Percentiles rank a stretch among this genome's conserved stretches.
Conservation (phyloP, 35 echinoderm and acorn worm genomes). For the Diadema setosum region DNA sequence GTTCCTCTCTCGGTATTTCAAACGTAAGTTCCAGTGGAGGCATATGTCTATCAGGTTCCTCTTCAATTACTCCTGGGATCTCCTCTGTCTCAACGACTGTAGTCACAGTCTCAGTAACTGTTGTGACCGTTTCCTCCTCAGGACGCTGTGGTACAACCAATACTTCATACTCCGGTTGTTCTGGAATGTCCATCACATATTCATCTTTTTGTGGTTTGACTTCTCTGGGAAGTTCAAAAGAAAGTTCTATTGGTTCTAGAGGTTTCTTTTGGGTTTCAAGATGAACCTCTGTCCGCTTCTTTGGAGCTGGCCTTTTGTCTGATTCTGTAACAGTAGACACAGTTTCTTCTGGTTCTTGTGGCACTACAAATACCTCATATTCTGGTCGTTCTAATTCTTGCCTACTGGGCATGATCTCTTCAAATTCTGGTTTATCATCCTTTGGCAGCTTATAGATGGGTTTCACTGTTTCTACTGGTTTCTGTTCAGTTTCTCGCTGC, state of each 20-base stretch:
- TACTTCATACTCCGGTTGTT: conserved; percentile 47
- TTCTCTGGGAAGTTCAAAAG: conserved; percentile 52
- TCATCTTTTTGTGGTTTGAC: conserved; percentile 30
- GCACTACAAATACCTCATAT: conserved; percentile 24
- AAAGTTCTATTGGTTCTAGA: conserved; percentile 57
- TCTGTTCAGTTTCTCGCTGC: conserved; percentile 4
- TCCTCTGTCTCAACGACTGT: conserved; percentile 37
- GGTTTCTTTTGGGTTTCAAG: conserved; percentile 49
- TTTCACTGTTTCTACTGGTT: neutral
- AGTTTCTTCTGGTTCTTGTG: neutral
- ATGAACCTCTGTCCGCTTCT: conserved; percentile 50
- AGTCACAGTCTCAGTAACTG: conserved; percentile 20
- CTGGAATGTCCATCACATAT: neutral
- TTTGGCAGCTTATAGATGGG: neutral
- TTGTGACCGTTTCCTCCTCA: conserved; percentile 32
- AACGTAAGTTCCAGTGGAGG: neutral
- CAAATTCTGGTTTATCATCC: conserved; percentile 6
- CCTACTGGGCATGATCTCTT: neutral
- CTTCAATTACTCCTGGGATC: neutral
- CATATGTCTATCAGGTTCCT: neutral
- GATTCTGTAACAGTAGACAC: conserved; percentile 51
- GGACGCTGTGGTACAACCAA: conserved; percentile 25
- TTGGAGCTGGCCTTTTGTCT: neutral
- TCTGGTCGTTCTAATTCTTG: neutral
- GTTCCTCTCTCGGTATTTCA: neutral